These are phyloP conservation scores for Drosophila merina DNA, from an alignment of 2,888 invertebrate species.

Conservation along the genomic window DNA sequence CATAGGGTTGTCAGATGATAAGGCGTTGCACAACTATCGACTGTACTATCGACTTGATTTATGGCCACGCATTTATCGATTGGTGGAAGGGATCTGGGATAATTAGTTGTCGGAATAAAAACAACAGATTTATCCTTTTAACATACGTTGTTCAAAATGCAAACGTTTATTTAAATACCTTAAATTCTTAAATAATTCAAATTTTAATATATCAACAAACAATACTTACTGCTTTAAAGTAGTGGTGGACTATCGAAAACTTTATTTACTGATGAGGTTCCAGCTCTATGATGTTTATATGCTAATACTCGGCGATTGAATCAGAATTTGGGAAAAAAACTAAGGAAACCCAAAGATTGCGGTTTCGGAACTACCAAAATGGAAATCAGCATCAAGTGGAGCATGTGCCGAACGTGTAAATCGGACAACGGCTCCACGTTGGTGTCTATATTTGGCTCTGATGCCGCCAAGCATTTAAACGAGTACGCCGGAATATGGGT, in stretches of 20 bases:
- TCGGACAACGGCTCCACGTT: slow-evolving; percentile 43
- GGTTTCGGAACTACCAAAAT: slow-evolving; percentile 42
- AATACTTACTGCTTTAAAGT: not conserved
- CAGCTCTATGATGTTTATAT: slow-evolving; percentile 2
- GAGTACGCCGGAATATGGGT: slow-evolving; percentile 69
- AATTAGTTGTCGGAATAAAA: not conserved
- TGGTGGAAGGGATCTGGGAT: too few relatives aligned
- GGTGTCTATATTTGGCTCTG: slow-evolving; percentile 63
- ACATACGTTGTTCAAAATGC: not conserved
- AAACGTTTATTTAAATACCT: too few relatives aligned
- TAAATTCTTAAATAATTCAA: too few relatives aligned
- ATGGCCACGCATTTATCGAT: not conserved
- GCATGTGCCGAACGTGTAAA: slow-evolving; percentile 78
- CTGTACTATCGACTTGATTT: not conserved
- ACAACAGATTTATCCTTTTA: not conserved
- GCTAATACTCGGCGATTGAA: slow-evolving; percentile 13
- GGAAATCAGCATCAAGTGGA: slow-evolving; percentile 82
- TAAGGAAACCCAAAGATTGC: not conserved
- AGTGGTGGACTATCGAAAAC: not conserved
- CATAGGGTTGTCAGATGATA: slow-evolving; percentile 17
- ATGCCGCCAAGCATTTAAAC: slow-evolving; percentile 61
- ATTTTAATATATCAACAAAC: too few relatives aligned
- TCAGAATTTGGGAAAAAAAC: not conserved
- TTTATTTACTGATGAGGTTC: not conserved
- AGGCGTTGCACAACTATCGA: slow-evolving; percentile 7